Conservation (phyloP, 1,140 invertebrate genomes). For the Macrotrachela quadricornifera region DNA sequence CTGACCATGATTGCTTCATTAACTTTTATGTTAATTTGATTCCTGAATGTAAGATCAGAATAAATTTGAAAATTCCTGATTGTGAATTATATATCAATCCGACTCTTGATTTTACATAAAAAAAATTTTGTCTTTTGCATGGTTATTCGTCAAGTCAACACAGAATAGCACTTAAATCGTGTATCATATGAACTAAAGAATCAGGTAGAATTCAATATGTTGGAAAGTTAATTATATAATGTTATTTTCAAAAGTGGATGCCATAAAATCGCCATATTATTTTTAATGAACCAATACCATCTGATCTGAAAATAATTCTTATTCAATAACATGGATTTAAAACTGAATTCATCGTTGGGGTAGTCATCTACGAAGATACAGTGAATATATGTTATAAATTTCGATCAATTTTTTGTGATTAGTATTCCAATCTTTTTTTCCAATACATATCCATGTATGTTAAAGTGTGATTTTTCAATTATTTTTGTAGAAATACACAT, state of each 20-base stretch:
- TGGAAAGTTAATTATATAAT: conserved; percentile 7
- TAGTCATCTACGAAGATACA: conserved; percentile 78
- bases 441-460: conserved; percentile 26
- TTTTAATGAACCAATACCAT: conserved; percentile 79
- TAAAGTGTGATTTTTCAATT: too few species aligned
- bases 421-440: conserved; percentile 92
- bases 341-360: conserved; percentile 78
- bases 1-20: too few species aligned
- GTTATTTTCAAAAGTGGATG: not conserved
- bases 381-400: conserved; percentile 87
- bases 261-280: conserved; percentile 57
- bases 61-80: too few species aligned
- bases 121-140: too few species aligned
- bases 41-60: too few species aligned
- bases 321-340: conserved; percentile 51
- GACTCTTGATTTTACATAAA: too few species aligned
- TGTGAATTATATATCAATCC: too few species aligned
- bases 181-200: not conserved
- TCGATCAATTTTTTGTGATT: conserved; percentile 71
- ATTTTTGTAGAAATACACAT: too few species aligned
- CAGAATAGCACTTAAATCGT: too few species aligned
- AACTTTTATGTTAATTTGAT: too few species aligned
- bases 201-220: not conserved
- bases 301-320: conserved; percentile 88
- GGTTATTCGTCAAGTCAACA: too few species aligned